Evolutionary conservation across 2,797 vertebrate genomes (phyloP), one percentile per base, ranked within the genome.

Genomic region (Pipistrellus pipistrellus): DNA sequence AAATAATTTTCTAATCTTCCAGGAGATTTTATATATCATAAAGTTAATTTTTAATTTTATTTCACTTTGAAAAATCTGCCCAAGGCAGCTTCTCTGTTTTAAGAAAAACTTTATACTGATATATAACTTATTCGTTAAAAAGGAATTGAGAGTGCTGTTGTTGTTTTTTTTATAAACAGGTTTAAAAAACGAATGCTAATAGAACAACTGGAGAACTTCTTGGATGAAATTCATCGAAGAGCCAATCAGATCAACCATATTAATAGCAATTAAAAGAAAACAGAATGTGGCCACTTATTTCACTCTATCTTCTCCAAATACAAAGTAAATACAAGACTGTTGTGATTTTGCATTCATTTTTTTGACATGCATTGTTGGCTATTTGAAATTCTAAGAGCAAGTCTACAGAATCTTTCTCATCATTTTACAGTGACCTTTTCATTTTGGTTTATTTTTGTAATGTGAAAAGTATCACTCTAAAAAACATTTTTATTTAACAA

Each of bases 101-200:
- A 12, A 66, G 57, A 77, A 76, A 88, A 78, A 66, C 32, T 51
- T 46, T 59, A 69, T 90, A 48, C 21, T 91, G 32, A 12, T 95
- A 32, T 90, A 48, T 92, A 88, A 46, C 8, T 83, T 86, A 81
- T 53, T 10, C 27, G 41, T 92, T 97, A 85, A 77, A 81, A 95
- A 90, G 78, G 92, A 62, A 93, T 97, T 97, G n/a, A 96, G 55
- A 96, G 48, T 80, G 44, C 25, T 95, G 6, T 86, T 90, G 84
- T 85, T 91, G 88, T 76, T 94, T 95, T 91, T 81, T 76, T 94
- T 98, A 99, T 81, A 77, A 94, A n/a, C 98, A 99, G 99, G 98
- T 99, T 99, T 98, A 99, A 99, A 98, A 99, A 99, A 97, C 98
- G 99, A 53, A 99, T 99, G 98, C 98, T 99, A 96, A 99, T 99